Evolutionary conservation across 1,140 invertebrate species (phyloP).

Genomic region (Anastrepha obliqua): DNA sequence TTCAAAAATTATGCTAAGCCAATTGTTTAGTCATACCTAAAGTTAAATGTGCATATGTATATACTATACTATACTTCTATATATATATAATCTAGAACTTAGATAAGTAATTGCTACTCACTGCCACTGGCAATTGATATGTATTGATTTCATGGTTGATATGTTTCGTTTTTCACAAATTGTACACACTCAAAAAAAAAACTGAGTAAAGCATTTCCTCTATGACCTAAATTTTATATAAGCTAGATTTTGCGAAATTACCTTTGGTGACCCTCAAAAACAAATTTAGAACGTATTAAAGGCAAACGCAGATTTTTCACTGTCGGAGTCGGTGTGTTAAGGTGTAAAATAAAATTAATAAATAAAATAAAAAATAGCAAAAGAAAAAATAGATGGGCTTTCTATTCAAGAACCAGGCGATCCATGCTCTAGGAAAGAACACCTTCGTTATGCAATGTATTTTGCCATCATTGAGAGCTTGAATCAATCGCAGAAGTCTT

Average conservation of each 20-base stretch:
- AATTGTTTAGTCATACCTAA: background rate
- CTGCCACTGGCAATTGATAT: constrained; percentile 65
- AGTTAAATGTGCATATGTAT: background rate
- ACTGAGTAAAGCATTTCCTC: background rate
- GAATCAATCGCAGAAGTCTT: no score
- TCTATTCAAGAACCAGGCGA: no score
- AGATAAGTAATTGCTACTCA: constrained; percentile 3
- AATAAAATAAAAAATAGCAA: background rate
- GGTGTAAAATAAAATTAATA: background rate
- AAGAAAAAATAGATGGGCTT: background rate
- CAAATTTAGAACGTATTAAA: background rate
- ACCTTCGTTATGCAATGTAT: no score
- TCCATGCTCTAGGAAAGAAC: no score
- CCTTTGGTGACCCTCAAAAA: background rate
- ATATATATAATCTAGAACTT: background rate
- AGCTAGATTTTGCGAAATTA: background rate
- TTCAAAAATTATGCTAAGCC: constrained; percentile 16
- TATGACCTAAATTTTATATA: background rate
- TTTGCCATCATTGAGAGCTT: no score
- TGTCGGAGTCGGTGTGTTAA: background rate
- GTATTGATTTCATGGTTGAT: constrained; percentile 67
- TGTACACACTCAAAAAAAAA: constrained; percentile 37
- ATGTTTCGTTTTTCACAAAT: constrained; percentile 55
- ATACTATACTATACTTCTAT: no score
- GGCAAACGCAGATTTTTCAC: no score